Conservation (phyloP, 2,888 invertebrate genomes). For the Cantharis rufa region DNA sequence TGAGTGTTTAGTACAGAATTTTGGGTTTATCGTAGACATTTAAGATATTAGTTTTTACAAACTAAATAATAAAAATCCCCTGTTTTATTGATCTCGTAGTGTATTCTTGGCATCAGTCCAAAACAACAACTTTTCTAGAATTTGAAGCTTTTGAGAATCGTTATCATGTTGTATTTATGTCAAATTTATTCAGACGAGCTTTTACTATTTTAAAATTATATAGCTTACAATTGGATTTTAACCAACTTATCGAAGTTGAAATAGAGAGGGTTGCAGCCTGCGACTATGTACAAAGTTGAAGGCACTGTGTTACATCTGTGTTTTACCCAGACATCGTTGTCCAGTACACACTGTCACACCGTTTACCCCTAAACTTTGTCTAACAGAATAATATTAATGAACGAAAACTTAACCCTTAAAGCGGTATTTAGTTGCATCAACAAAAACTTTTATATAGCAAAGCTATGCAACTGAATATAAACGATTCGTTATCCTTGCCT, state of each 20-base stretch:
- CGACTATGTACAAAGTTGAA: neutral
- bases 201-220: constrained; percentile 14
- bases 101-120: constrained; percentile 22
- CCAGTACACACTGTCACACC: neutral
- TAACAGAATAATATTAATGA: neutral
- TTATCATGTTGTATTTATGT: constrained; percentile 25
- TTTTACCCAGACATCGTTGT: constrained; percentile 13
- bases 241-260: constrained; percentile 18
- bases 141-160: constrained; percentile 24
- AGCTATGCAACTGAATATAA: neutral
- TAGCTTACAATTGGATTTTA: constrained; percentile 15
- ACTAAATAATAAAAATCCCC: constrained; percentile 15
- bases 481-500: neutral
- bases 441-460: neutral
- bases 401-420: no score
- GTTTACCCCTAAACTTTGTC: neutral
- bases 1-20: neutral
- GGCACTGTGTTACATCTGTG: constrained; percentile 19
- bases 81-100: constrained; percentile 24
- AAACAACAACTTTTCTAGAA: constrained; percentile 26
- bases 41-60: constrained; percentile 18
- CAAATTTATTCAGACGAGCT: constrained; percentile 23
- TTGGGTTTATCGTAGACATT: constrained; percentile 5
- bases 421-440: neutral
- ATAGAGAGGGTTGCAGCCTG: neutral